Percentiles rank a stretch among this genome's conserved stretches.
Conservation (phyloP, 2,113 vertebrate genomes). For the Eulemur macaco region DNA sequence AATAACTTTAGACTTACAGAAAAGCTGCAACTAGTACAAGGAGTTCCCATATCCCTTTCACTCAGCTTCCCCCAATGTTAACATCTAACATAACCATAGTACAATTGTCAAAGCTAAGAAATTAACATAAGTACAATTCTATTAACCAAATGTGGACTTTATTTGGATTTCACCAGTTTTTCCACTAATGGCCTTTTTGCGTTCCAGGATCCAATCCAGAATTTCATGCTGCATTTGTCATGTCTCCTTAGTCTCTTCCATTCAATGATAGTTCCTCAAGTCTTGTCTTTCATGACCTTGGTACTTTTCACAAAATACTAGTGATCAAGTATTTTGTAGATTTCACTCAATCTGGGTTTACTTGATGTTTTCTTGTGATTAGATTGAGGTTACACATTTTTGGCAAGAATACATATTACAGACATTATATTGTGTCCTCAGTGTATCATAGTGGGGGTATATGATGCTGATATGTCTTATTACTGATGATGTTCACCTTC, state of each 20-base stretch:
- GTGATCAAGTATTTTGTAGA: not conserved
- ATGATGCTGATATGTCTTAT: not conserved
- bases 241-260: conserved; percentile 13
- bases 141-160: conserved; percentile 35
- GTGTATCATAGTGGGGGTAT: not conserved
- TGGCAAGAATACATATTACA: not conserved
- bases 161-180: conserved; percentile 33
- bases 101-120: conserved; percentile 14
- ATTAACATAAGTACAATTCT: not conserved
- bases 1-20: conserved; percentile 41
- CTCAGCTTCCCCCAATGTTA: conserved; percentile 23
- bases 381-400: conserved; percentile 2
- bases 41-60: not conserved
- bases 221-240: not conserved
- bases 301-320: not conserved
- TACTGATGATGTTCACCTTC: not conserved
- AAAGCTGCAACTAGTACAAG: conserved; percentile 3
- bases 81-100: not conserved
- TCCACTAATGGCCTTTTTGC: not conserved
- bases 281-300: not conserved
- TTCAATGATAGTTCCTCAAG: not conserved
- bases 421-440: not conserved
- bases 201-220: not conserved
- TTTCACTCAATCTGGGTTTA: not conserved
- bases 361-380: not conserved